Evolutionary conservation across 2,888 invertebrate species (phyloP), one percentile per base, ranked within the genome.

Genomic region (Pyrrhia umbra): DNA sequence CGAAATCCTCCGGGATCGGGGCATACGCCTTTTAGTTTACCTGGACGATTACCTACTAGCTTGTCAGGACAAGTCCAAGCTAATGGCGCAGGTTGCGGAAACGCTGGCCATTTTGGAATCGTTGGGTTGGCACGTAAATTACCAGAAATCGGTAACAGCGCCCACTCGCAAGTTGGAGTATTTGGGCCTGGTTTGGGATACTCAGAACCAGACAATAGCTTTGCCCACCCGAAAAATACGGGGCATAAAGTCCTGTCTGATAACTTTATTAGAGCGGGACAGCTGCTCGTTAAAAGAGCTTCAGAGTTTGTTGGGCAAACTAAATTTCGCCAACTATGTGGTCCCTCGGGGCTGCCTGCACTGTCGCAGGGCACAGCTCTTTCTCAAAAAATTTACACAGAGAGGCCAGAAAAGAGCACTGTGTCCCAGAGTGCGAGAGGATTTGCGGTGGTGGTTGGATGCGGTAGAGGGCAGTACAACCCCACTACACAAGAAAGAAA

Each of bases 91-190:
- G 46, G 52, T 47, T 40, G 20, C 58, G 58, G 62, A 64, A 20
- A 65, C 67, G 1, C 16, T 75, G 16, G 46, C 16, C 9, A 40
- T 57, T 15, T 9, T 78, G 27, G 52, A 69, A 46, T 40, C 13
- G 0, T 46, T 79, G 13, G 76, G 75, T 0, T 81, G 78, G 77
- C 59, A 62, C 3, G 15, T 77, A 2, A 77, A 79, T 50, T 52
- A 49, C 40, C 40, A 67, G 16, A 78, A 77, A 46, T 77, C 75
- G 0, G 39, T 72, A 4, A 8, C 59, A 9, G 23, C 18, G 13
- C 76, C 79, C 1, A 21, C 50, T 6, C 68, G 72, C 6, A 16
- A 61, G 8, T 1, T 77, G 25, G 67, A 74, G 25, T 78, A 67
- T 30, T 49, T 70, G 46, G 34, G 23, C 6, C 23, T 23, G 23